Base-by-base conservation (phyloP, 2,888 invertebrate species). In the Epiblema foenella region DNA sequence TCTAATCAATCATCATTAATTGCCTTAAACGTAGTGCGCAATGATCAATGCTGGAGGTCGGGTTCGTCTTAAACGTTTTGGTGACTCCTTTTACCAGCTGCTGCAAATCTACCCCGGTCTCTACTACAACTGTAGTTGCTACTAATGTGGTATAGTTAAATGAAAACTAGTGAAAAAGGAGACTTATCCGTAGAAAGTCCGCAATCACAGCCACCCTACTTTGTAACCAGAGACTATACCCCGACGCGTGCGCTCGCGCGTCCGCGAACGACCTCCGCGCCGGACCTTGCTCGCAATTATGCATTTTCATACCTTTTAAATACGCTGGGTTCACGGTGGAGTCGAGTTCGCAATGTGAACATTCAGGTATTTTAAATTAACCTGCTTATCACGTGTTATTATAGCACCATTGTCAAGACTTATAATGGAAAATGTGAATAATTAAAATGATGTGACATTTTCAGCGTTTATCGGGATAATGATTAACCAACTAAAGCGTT, bases 191-290 rank as follows among this genome's bases (percentile, higher is more conserved):
- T 17, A 49, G 54, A 39, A 62, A 60, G 49, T 29, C 42, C 69
- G 37, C 39, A 59, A n/a, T 10, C 29, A 57, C 49, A 51, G 70
- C 49, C 72, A 75, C 74, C 62, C 70, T 63, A 68, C 78, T 75
- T 79, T 78, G 90, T 88, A 91, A 91, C 86, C 83, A 78, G 91
- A 91, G 85, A 89, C 85, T 90, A 88, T 90, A 89, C 89, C 79
- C 76, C 84, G 85, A 84, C 89, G 89, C 89, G 88, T 88, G 87
- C 88, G 86, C 86, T 17, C 18, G 51, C 76, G 80, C 83, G 74
- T 73, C 76, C 76, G 72, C 82, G 82, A 84, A 85, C 89, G 91
- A 89, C 91, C 90, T 91, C 89, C 83, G 85, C 80, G 78, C 79
- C 83, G 85, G 89, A 87, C 90, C 91, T 90, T 90, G 91, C 83